These are phyloP conservation scores for Pyrgilauda ruficollis DNA, from an alignment of 2,113 vertebrate genomes.

Conservation along the genomic window DNA sequence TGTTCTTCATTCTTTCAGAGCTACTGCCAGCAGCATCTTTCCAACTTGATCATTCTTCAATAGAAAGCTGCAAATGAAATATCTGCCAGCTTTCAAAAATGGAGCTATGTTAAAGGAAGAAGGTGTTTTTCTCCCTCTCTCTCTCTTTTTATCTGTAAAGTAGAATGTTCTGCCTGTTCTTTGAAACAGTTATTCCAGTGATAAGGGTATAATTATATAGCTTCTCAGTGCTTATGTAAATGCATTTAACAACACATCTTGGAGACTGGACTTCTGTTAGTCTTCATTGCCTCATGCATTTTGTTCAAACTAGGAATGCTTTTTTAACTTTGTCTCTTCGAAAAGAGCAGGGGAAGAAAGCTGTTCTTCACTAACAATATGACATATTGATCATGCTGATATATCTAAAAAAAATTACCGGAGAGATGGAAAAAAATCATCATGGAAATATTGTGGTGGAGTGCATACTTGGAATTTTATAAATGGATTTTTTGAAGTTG, in stretches of 20 bases:
- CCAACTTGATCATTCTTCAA: conserved; percentile 41
- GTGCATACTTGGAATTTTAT: not conserved
- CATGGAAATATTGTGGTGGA: not conserved
- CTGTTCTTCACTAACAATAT: not conserved
- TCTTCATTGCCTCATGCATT: not conserved
- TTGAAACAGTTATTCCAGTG: conserved; percentile 28
- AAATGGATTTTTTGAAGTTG: not conserved
- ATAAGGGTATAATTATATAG: conserved; percentile 5
- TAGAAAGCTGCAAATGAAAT: conserved; percentile 30
- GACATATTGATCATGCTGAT: not conserved
- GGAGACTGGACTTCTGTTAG: not conserved
- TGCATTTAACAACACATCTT: not conserved
- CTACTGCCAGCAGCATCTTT: not conserved
- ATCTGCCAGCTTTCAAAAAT: conserved; percentile 21
- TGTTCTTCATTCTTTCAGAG: conserved; percentile 1
- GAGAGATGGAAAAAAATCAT: not conserved
- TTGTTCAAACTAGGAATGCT: not conserved
- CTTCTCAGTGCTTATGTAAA: not conserved
- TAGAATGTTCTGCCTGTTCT: not conserved
- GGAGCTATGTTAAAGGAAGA: conserved; percentile 16
- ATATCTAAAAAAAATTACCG: not conserved
- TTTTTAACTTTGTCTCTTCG: not conserved
- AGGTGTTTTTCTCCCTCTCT: not conserved
- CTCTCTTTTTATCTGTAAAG: not conserved
- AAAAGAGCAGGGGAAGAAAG: not conserved